phyloP scores from a whole-genome alignment of 2,113 vertebrate genomes.

The Scolopax mira region DNA sequence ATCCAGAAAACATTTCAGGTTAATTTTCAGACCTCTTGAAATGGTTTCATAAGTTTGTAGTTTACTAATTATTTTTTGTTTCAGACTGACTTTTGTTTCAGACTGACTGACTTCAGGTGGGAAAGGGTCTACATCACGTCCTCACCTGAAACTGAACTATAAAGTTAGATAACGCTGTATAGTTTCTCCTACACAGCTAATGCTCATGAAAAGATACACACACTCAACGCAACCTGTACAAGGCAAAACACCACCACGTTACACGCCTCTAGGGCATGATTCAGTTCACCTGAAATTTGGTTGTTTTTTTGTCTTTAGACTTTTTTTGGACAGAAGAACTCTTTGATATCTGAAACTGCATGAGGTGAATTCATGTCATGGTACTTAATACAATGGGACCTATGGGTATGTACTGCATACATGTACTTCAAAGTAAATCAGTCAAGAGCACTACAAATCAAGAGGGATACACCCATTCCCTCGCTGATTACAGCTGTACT shows the following conservation, averaged over 20 bases:
- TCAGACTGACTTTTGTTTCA: background rate
- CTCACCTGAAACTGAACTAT: background rate
- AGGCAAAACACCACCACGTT: background rate
- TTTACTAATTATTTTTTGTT: background rate
- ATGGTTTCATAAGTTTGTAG: background rate
- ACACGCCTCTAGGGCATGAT: background rate
- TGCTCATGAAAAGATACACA: background rate
- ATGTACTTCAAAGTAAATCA: background rate
- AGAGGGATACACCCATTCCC: background rate
- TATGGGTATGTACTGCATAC: background rate
- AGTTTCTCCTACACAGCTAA: background rate
- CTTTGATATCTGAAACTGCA: background rate
- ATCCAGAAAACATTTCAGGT: background rate
- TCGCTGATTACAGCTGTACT: background rate
- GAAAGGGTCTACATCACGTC: background rate
- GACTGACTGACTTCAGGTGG: background rate
- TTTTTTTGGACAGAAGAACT: background rate
- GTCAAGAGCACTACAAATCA: background rate
- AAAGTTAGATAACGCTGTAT: background rate
- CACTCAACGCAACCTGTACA: fast-evolving
- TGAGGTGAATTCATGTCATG: background rate
- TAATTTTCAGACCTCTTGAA: background rate
- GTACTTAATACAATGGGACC: background rate
- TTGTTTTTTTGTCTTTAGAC: background rate
- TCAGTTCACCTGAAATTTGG: background rate